Evolutionary conservation across 2,888 invertebrate genomes (phyloP).

Genomic region (Calameuta idolon): DNA sequence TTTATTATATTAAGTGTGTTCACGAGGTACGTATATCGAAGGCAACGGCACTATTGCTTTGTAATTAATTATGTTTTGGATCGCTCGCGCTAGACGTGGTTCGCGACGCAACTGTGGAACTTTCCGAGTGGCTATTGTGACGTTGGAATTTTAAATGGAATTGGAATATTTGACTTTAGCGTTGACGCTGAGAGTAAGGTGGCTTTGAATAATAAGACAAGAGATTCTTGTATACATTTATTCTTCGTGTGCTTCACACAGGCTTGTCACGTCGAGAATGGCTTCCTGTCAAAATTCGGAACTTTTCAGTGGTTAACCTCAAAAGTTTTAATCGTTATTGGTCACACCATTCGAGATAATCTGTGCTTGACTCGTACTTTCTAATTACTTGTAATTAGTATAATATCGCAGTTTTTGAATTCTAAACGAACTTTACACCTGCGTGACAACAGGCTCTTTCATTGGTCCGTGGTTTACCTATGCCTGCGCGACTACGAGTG

Average conservation of each 20-base stretch:
- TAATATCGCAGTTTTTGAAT: no score
- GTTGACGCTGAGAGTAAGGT: background rate
- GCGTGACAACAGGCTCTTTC: background rate
- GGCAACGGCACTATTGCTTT: background rate
- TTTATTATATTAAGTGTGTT: background rate
- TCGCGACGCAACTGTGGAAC: background rate
- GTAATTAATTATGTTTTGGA: background rate
- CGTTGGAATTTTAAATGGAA: background rate
- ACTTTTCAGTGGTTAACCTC: background rate
- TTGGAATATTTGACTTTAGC: background rate
- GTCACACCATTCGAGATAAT: no score
- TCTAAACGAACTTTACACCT: no score
- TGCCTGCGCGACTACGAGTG: background rate
- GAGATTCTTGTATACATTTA: background rate
- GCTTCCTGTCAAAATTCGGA: background rate
- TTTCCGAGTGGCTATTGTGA: background rate
- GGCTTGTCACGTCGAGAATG: background rate
- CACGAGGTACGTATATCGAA: background rate
- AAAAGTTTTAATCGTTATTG: background rate
- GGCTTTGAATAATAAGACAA: background rate
- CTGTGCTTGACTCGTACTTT: no score
- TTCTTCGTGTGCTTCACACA: background rate
- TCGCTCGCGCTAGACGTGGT: background rate
- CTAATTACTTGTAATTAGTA: no score
- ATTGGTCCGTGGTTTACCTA: background rate